Base-by-base conservation (phyloP, 1,140 invertebrate species). In the Oscheius sp. region DNA sequence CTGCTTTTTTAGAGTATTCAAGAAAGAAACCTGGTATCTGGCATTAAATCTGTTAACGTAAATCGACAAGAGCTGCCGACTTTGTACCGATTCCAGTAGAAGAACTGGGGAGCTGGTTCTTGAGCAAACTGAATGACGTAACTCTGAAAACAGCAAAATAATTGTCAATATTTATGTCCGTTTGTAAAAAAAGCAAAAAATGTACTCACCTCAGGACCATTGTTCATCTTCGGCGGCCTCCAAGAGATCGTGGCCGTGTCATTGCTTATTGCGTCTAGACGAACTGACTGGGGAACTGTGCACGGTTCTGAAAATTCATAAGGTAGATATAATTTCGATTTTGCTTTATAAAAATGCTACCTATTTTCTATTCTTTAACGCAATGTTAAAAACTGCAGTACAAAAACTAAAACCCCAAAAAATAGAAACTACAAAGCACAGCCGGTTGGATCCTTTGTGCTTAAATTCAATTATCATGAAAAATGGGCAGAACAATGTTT, bases 171-270 rank as follows among this genome's bases (percentile, higher is more conserved):
- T 15, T 15, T 64, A 10, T 26, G 10, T 34, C 13, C 62, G n/a
- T n/a, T n/a, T n/a, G n/a, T n/a, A n/a, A n/a, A n/a, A n/a, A n/a
- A n/a, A n/a, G n/a, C n/a, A n/a, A n/a, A n/a, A n/a, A n/a, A n/a
- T 13, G 61, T 59, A 28, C 61, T 23, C 35, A 82, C 80, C 71
- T 83, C 82, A 28, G 71, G 68, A 4, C 81, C 81, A 42, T 83
- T 84, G 66, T 83, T 83, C 67, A 84, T 84, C 42, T 77, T 72
- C 23, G 82, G 82, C 4, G 82, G 65, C 52, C 64, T 49, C 82
- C 82, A 83, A 15, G 82, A 78, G 26, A 83, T 73, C 13, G 82
- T 83, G 2, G 81, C 81, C 23, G 79, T 84, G 42, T 84, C 83
- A 65, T 68, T 78, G 45, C 79, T 80, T 18, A 84, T 70, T 4